Percentiles rank a stretch among this genome's conserved stretches.
Conservation (phyloP, 2,113 vertebrate species). For the Percina caprodes region DNA sequence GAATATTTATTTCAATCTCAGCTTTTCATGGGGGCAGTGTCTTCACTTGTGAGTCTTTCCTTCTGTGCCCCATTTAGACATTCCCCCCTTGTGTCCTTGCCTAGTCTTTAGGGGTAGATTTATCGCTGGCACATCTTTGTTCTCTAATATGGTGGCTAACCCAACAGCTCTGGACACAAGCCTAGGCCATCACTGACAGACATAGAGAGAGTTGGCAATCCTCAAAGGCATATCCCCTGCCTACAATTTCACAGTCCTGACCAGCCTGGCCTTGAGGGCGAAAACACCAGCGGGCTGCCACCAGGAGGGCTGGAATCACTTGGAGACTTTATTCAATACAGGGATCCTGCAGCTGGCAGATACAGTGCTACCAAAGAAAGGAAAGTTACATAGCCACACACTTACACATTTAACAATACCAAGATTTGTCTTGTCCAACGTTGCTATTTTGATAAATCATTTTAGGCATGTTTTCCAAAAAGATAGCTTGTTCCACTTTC, state of each 20-base stretch:
- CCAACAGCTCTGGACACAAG: background rate
- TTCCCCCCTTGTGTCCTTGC: slow-evolving; percentile 29
- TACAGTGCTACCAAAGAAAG: background rate
- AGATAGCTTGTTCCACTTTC: background rate
- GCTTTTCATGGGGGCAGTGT: slow-evolving; percentile 66
- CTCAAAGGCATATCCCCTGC: background rate
- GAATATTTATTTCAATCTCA: slow-evolving; percentile 74
- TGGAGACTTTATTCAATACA: background rate
- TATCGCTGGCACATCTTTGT: slow-evolving; percentile 16
- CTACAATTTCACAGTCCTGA: slow-evolving; percentile 22
- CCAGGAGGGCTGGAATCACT: slow-evolving; percentile 23
- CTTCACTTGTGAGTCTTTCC: slow-evolving; percentile 30
- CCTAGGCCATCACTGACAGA: background rate
- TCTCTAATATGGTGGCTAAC: slow-evolving; percentile 3
- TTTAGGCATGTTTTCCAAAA: background rate
- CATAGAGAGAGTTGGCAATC: slow-evolving; percentile 4
- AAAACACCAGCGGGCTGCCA: slow-evolving; percentile 25
- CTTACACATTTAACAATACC: background rate
- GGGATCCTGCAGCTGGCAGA: slow-evolving; percentile 13
- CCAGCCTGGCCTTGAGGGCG: background rate
- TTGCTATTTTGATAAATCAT: background rate
- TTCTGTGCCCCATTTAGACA: slow-evolving; percentile 39
- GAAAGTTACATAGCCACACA: background rate
- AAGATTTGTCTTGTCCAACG: background rate
- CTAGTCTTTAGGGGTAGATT: slow-evolving; percentile 33